phyloP scores from a whole-genome alignment of 2,797 vertebrate genomes.

The Pipistrellus kuhlii region DNA sequence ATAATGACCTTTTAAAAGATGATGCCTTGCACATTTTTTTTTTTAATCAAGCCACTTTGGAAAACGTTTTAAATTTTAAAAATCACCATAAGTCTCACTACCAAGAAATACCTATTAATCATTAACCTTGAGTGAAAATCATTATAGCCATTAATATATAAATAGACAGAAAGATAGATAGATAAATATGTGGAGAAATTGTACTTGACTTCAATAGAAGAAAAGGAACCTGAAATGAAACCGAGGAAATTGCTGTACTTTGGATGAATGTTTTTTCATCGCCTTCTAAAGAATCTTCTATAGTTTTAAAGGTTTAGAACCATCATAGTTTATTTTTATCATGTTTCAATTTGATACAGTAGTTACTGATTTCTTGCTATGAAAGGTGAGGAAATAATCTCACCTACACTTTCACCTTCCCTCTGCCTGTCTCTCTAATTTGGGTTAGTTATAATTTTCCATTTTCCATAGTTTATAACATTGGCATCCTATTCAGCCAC shows the following conservation, averaged over 20 bases:
- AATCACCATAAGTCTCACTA: background rate
- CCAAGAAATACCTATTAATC: background rate
- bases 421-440: background rate
- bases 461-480: background rate
- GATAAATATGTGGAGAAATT: background rate
- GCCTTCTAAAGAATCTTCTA: background rate
- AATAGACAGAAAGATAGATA: background rate
- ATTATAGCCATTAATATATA: background rate
- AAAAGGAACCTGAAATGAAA: background rate
- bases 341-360: background rate
- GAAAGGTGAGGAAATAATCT: constrained; percentile 13
- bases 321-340: background rate
- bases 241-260: background rate
- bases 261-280: background rate
- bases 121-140: background rate
- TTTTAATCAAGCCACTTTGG: background rate
- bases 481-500: background rate
- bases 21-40: background rate
- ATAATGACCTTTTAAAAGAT: background rate
- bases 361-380: background rate
- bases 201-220: background rate
- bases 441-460: background rate
- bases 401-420: background rate
- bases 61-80: constrained; percentile 11
- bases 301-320: background rate